A percentile compares a stretch with the other conserved stretches of the same genome.
phyloP scores from a whole-genome alignment of 2,888 invertebrate species.

The Phaedon cochleariae region DNA sequence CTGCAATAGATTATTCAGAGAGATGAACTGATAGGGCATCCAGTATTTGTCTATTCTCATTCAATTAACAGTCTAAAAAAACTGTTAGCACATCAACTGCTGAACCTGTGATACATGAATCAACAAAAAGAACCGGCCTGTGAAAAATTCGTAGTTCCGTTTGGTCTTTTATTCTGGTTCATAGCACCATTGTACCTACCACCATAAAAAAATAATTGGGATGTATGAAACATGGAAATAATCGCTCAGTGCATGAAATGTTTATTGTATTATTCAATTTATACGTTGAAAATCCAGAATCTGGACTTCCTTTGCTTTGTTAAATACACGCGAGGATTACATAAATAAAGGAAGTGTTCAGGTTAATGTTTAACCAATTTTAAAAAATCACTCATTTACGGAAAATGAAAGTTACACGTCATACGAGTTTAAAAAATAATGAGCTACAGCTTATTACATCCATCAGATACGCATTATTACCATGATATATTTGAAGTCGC shows the following conservation, averaged over 20 bases:
- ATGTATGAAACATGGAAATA: conserved; percentile 33
- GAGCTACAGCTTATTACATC: conserved; percentile 16
- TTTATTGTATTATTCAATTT: conserved; percentile 41
- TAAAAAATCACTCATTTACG: conserved; percentile 42
- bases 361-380: conserved; percentile 47
- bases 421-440: conserved; percentile 11
- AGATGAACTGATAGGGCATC: too few species aligned
- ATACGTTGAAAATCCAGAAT: conserved; percentile 41
- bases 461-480: conserved; percentile 32
- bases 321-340: conserved; percentile 52
- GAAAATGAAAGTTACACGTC: conserved; percentile 24
- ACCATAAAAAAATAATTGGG: conserved; percentile 29
- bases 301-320: conserved; percentile 54
- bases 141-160: conserved; percentile 12
- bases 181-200: not conserved
- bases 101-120: not conserved
- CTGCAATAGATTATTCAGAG: too few species aligned
- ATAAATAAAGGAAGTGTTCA: conserved; percentile 53
- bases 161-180: conserved; percentile 3
- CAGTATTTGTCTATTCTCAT: too few species aligned
- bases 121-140: not conserved
- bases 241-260: conserved; percentile 38
- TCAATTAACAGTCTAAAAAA: too few species aligned
- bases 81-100: too few species aligned
- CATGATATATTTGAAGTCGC: conserved; percentile 21